Percentiles rank a stretch among this genome's conserved stretches.
Evolutionary conservation across 2,113 vertebrate species (phyloP).

Genomic region (Syngnathoides biaculeatus): DNA sequence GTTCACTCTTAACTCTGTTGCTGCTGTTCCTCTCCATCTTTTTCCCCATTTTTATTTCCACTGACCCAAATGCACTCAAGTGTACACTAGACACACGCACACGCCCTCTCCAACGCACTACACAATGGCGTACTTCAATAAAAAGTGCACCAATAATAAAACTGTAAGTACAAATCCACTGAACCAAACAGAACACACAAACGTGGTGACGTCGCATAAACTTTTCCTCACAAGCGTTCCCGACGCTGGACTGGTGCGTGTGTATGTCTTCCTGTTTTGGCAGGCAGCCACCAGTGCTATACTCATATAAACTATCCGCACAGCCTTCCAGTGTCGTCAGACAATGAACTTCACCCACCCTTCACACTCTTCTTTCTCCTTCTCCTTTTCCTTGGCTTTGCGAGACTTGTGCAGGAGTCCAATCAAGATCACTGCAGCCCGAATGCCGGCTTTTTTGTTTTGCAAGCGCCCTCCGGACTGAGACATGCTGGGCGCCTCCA

Average conservation of each 20-base stretch:
- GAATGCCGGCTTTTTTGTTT: slow-evolving; percentile 87
- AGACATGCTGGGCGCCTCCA: slow-evolving; percentile 72
- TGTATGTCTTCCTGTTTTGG: slow-evolving; percentile 3
- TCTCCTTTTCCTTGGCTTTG: slow-evolving; percentile 78
- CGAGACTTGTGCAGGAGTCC: slow-evolving; percentile 92
- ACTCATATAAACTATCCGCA: slow-evolving; percentile 1
- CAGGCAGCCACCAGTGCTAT: not conserved
- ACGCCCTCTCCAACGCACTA: slow-evolving; percentile 4
- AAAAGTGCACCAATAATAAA: slow-evolving; percentile 28
- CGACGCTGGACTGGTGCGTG: not conserved
- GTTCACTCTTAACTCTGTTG: slow-evolving; percentile 2
- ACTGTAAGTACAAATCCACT: slow-evolving; percentile 21
- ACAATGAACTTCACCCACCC: slow-evolving; percentile 63
- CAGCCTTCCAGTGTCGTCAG: slow-evolving; percentile 11
- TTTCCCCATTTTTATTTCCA: slow-evolving; percentile 17
- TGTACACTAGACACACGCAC: slow-evolving; percentile 9
- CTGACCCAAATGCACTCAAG: slow-evolving; percentile 39
- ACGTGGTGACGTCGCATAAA: slow-evolving; percentile 39
- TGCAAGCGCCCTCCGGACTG: slow-evolving; percentile 74
- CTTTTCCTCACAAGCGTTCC: slow-evolving; percentile 19
- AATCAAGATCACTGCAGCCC: slow-evolving; percentile 90
- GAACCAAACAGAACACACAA: slow-evolving; percentile 16
- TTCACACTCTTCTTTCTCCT: slow-evolving; percentile 64
- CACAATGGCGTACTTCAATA: slow-evolving; percentile 1
- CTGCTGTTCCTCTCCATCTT: not conserved